Evolutionary conservation across 2,888 invertebrate species (phyloP), one percentile per base, ranked within the genome.

Genomic region (Microplitis manilae): DNA sequence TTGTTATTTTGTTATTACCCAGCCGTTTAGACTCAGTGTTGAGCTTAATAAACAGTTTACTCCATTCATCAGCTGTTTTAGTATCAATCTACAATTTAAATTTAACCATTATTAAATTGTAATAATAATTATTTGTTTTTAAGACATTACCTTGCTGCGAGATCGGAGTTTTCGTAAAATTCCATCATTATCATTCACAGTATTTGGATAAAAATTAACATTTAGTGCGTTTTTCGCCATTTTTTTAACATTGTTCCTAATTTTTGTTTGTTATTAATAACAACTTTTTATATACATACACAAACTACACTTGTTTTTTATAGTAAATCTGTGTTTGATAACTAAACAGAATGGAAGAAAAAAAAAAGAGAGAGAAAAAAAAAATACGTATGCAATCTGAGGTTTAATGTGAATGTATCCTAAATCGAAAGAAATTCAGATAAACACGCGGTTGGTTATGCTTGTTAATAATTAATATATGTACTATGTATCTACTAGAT

Each of bases 31-130:
- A 60, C 59, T 75, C 6, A 4, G n/a, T 79, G 65, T 88, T 88
- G 13, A 88, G 81, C 68, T 83, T 84, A 7, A 70, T 77, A 70
- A 87, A 86, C 39, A 87, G 78, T 75, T 82, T 84, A 59, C 77
- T 80, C n/a, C 85, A 79, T 15, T 87, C 86, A 30, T 84, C 81
- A 9, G 79, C 79, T 50, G 71, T 81, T 68, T 82, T 82, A 7
- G 72, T 61, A 20, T 86, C 84, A 70, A 81, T 80, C 88, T 88
- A 72, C 71, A 81, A 77, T 7, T 8, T 64, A 39, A 61, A 60
- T 40, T 40, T 68, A 72, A n/a, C 41, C 1, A 39, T 2, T 17
- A 67, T 15, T 15, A 6, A 50, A n/a, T 50, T 39, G 64, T 40
- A 38, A 20, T 9, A 65, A 50, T 65, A 15, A n/a, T 64, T 38